These are phyloP conservation scores for Anguilla marmorata DNA, from an alignment of 2,797 vertebrate genomes.

Conservation along the genomic window DNA sequence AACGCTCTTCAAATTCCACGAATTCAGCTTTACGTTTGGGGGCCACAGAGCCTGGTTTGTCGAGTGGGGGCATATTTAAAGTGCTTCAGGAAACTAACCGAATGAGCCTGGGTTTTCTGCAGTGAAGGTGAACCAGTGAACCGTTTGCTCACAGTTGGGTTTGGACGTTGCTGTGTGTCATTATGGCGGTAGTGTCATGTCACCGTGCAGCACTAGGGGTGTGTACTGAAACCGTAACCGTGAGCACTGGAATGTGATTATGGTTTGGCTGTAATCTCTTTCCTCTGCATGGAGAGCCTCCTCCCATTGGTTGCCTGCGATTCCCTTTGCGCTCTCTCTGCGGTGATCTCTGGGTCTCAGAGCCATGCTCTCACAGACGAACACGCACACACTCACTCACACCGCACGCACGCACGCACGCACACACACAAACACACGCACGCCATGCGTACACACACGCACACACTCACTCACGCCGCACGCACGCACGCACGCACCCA, in stretches of 20 bases:
- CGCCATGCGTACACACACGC: no score
- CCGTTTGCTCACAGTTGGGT: background rate
- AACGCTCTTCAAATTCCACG: background rate
- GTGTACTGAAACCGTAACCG: background rate
- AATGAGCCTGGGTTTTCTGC: background rate
- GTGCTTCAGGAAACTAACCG: background rate
- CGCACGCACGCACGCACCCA: no score
- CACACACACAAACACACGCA: no score
- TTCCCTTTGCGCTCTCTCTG: background rate
- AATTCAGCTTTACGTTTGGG: background rate
- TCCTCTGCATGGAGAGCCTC: background rate
- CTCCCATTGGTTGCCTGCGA: background rate
- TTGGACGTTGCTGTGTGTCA: conserved; percentile 6
- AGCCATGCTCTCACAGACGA: background rate
- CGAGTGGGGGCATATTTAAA: background rate
- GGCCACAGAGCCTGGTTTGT: background rate
- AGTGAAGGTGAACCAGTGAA: background rate
- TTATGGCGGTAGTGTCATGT: background rate
- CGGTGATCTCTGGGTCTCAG: background rate
- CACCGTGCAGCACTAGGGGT: background rate
- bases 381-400: no score
- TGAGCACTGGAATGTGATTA: background rate
- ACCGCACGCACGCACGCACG: no score
- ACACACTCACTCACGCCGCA: background rate
- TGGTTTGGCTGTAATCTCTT: background rate